phyloP scores from a whole-genome alignment of 2,888 invertebrate genomes.

The Hoplodrina blanda region DNA sequence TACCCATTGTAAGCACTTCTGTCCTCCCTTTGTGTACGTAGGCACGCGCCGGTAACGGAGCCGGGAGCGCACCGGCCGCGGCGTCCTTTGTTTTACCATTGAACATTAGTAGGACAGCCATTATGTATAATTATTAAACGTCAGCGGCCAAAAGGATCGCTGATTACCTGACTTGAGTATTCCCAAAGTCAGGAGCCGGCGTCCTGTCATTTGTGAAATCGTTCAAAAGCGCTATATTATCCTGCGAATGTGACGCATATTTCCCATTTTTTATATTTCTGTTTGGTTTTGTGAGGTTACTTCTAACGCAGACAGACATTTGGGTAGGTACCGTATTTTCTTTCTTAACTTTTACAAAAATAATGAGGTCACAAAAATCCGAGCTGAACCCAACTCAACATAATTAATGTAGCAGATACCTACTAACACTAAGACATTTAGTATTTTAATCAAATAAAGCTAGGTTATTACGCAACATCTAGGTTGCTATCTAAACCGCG shows the following conservation, averaged over 20 bases:
- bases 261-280: background rate
- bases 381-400: no score
- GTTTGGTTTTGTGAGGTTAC: no score
- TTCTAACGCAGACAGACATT: no score
- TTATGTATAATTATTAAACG: conserved; percentile 1
- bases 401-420: background rate
- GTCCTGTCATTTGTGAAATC: background rate
- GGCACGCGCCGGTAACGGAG: background rate
- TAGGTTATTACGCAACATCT: conserved; percentile 1
- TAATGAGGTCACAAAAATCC: background rate
- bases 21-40: conserved; percentile 2
- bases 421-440: background rate
- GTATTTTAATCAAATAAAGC: background rate
- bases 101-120: conserved; percentile 1
- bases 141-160: background rate
- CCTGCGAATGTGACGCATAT: no score
- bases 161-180: background rate
- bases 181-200: background rate
- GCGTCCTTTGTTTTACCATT: background rate
- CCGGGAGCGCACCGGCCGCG: background rate
- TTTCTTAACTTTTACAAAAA: background rate
- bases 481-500: conserved; percentile 13
- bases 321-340: no score
- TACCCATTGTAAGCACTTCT: conserved; percentile 1
- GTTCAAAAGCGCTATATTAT: no score